phyloP scores from a whole-genome alignment of 2,888 invertebrate species.

The Meteorus colon region DNA sequence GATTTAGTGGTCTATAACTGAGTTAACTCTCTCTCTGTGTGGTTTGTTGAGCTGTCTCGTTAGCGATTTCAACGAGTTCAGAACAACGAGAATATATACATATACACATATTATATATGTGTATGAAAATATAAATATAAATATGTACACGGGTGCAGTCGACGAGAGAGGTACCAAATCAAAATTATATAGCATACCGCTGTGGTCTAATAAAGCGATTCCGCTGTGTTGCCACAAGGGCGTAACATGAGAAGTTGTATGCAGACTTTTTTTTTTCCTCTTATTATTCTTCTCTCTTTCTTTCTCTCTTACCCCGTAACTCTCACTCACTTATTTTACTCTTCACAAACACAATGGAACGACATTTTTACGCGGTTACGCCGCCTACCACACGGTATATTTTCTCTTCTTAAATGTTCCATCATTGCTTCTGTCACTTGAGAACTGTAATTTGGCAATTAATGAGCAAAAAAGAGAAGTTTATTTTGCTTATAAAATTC shows the following conservation, averaged over 20 bases:
- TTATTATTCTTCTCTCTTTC: slow-evolving; percentile 16
- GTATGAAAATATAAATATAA: slow-evolving; percentile 9
- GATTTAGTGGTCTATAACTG: slow-evolving; percentile 70
- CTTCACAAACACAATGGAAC: slow-evolving; percentile 24
- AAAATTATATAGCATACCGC: slow-evolving; percentile 34
- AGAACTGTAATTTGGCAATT: slow-evolving; percentile 31
- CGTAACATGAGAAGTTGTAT: slow-evolving; percentile 71
- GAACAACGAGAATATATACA: slow-evolving; percentile 42
- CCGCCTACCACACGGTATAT: slow-evolving; percentile 26
- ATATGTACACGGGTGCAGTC: slow-evolving; percentile 1
- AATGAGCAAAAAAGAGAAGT: slow-evolving; percentile 18
- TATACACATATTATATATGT: background rate
- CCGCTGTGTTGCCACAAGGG: slow-evolving; percentile 65
- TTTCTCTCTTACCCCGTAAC: slow-evolving; percentile 28
- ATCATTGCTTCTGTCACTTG: slow-evolving; percentile 26
- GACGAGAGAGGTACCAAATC: slow-evolving; percentile 17
- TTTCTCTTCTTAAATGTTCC: slow-evolving; percentile 8
- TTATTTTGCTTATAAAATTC: slow-evolving; percentile 4
- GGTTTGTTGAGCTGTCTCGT: slow-evolving; percentile 69
- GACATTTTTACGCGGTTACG: slow-evolving; percentile 35
- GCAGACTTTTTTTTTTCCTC: slow-evolving; percentile 42
- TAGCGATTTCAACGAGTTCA: slow-evolving; percentile 59
- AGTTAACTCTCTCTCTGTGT: slow-evolving; percentile 47
- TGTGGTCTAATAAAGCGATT: slow-evolving; percentile 71
- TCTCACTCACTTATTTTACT: slow-evolving; percentile 26